Evolutionary conservation across 92 coral and sea anemone species (phyloP).

Genomic region (Siderastrea siderea): DNA sequence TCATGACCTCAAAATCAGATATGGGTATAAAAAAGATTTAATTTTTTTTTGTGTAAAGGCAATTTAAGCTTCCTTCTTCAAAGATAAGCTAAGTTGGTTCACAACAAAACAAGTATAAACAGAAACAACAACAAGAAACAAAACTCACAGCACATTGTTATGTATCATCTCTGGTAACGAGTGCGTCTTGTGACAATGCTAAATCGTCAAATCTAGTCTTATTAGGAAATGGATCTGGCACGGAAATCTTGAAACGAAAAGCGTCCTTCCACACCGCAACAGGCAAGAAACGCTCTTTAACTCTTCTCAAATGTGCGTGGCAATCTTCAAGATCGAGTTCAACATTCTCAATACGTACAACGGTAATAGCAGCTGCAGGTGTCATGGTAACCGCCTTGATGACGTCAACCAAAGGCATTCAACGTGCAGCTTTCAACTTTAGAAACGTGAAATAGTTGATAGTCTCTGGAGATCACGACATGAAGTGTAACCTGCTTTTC

Average conservation of each 20-base stretch:
- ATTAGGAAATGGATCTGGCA: constrained; percentile 63
- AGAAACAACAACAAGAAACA: too few relatives aligned
- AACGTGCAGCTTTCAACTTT: constrained; percentile 59
- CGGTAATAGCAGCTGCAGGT: constrained; percentile 87
- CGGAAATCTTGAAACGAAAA: constrained; percentile 15
- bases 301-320: constrained; percentile 69
- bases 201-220: constrained; percentile 8
- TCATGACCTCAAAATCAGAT: too few relatives aligned
- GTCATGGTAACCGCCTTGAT: constrained; percentile 81
- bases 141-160: background rate
- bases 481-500: too few relatives aligned
- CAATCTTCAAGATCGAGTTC: constrained; percentile 80
- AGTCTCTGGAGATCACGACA: too few relatives aligned
- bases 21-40: too few relatives aligned
- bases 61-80: too few relatives aligned
- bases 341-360: constrained; percentile 63
- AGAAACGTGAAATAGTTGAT: too few relatives aligned
- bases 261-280: constrained; percentile 91
- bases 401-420: constrained; percentile 87
- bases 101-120: too few relatives aligned
- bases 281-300: constrained; percentile 62
- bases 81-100: too few relatives aligned
- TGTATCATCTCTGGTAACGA: constrained; percentile 2
- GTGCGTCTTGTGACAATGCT: constrained; percentile 11
- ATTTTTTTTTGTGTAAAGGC: too few relatives aligned